Conservation (phyloP, 2,113 vertebrate genomes). For the Cochlearius cochlearius region DNA sequence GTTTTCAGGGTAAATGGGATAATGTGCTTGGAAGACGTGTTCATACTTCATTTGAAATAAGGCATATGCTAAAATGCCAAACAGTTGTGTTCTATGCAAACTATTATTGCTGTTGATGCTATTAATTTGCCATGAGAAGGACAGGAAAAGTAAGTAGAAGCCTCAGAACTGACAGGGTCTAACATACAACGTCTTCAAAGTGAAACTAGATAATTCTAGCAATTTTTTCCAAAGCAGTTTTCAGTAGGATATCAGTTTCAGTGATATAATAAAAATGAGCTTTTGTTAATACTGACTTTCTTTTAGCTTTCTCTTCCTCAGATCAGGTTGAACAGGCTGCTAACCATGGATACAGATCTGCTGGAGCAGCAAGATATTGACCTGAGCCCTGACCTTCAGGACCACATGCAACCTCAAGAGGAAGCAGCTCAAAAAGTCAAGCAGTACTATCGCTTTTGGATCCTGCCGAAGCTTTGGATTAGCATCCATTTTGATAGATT, state of each 20-base stretch:
- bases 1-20: background rate
- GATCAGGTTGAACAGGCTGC: constrained; percentile 94
- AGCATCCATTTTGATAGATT: constrained; percentile 97
- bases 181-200: background rate
- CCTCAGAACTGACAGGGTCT: background rate
- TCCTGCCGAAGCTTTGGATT: constrained; percentile 94
- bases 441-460: constrained; percentile 97
- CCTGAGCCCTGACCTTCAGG: constrained; percentile 93
- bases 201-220: background rate
- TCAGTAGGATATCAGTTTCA: background rate
- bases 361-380: constrained; percentile 94
- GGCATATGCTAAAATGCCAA: background rate
- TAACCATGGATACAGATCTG: constrained; percentile 94
- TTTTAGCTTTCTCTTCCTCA: constrained; percentile 87
- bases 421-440: constrained; percentile 86
- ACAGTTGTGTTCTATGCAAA: background rate
- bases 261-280: background rate
- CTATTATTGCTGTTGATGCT: background rate
- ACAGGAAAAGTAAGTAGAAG: background rate
- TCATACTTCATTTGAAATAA: background rate
- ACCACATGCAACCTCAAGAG: constrained; percentile 83
- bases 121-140: background rate
- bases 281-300: constrained; percentile 56
- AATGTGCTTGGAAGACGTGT: background rate
- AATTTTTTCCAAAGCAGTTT: background rate